Conservation (phyloP, 2,113 vertebrate species). For the Gymnarchus niloticus region DNA sequence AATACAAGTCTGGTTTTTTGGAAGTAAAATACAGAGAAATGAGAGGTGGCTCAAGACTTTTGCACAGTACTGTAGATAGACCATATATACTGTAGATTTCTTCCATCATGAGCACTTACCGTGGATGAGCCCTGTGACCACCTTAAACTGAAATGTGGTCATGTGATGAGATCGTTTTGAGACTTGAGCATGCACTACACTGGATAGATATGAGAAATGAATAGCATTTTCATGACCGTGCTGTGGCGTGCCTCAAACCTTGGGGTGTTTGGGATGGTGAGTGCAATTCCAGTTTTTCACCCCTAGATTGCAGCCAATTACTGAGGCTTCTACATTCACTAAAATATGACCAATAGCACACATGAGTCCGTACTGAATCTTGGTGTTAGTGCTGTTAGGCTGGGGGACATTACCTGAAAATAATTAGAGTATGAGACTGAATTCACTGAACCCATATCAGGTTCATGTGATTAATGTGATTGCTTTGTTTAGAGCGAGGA, state of each 20-base stretch:
- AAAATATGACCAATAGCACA: neutral
- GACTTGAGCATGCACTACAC: neutral
- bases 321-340: neutral
- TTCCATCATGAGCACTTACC: neutral
- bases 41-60: too few species aligned
- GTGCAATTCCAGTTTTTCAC: neutral
- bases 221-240: neutral
- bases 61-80: too few species aligned
- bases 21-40: too few species aligned
- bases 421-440: neutral
- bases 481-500: neutral
- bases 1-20: too few species aligned
- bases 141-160: neutral
- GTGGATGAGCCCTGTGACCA: neutral
- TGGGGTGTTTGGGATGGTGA: neutral
- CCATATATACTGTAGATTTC: neutral
- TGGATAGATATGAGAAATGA: neutral
- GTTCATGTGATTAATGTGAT: neutral
- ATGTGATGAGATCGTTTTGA: neutral
- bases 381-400: neutral
- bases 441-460: neutral
- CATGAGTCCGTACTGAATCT: neutral
- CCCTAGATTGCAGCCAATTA: neutral
- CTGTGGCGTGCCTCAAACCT: neutral
- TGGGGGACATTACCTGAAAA: neutral